Evolutionary conservation across 1,140 invertebrate genomes (phyloP).

Genomic region (Dendroctonus ponderosae): DNA sequence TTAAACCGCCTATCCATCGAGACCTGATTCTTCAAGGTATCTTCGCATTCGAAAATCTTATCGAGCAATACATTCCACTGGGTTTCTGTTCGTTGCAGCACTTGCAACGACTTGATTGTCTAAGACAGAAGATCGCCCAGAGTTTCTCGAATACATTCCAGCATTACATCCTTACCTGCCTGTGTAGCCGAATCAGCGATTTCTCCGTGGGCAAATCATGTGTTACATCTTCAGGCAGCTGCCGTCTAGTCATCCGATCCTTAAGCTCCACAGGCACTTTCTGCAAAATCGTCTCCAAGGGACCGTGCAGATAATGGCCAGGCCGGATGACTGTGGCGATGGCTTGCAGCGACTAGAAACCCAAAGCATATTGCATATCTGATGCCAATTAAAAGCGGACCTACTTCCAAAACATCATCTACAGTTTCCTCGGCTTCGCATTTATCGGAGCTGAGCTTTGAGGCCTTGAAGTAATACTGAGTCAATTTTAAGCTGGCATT

Average conservation of each 20-base stretch:
- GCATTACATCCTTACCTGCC: slow-evolving; percentile 55
- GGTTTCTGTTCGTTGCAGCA: slow-evolving; percentile 83
- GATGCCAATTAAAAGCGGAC: too few species aligned
- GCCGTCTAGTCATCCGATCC: slow-evolving; percentile 67
- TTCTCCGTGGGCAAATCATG: slow-evolving; percentile 75
- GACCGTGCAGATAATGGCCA: slow-evolving; percentile 65
- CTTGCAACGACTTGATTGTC: slow-evolving; percentile 87
- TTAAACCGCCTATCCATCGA: slow-evolving; percentile 77
- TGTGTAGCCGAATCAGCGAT: slow-evolving; percentile 77
- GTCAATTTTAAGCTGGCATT: slow-evolving; percentile 79
- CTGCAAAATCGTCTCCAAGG: slow-evolving; percentile 84
- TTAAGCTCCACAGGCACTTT: slow-evolving; percentile 79
- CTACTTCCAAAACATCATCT: slow-evolving; percentile 90
- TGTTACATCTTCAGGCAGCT: slow-evolving; percentile 64
- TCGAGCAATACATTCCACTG: slow-evolving; percentile 88
- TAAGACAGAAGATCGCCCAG: slow-evolving; percentile 46
- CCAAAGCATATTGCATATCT: not conserved
- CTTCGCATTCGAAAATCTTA: slow-evolving; percentile 80
- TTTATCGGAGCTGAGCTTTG: slow-evolving; percentile 96
- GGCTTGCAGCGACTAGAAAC: slow-evolving; percentile 67
- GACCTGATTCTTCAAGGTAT: slow-evolving; percentile 77
- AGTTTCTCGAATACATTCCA: too few species aligned
- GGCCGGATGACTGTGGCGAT: slow-evolving; percentile 66
- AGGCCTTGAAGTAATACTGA: slow-evolving; percentile 92
- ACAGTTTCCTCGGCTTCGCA: slow-evolving; percentile 95